Conservation (phyloP, 1,140 invertebrate genomes). For the Chrysopa pallens region DNA sequence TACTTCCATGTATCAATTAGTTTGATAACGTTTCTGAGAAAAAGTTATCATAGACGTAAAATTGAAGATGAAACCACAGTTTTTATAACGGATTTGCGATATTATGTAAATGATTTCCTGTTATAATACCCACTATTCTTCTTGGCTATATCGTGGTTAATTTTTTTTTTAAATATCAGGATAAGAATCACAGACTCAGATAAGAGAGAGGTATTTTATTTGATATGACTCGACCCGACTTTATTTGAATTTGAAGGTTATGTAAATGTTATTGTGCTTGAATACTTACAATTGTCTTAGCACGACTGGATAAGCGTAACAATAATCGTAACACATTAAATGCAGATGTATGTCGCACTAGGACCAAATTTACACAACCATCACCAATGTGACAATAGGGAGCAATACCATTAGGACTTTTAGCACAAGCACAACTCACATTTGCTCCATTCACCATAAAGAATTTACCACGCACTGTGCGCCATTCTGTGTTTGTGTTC, state of each 20-base stretch:
- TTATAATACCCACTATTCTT: too few relatives aligned
- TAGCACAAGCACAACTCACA: conserved; percentile 58
- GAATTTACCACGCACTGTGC: conserved; percentile 51
- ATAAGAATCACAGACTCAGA: neutral
- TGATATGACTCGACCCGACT: neutral
- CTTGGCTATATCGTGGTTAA: too few relatives aligned
- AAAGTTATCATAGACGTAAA: too few relatives aligned
- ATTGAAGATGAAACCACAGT: too few relatives aligned
- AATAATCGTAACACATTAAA: conserved; percentile 56
- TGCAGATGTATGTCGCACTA: conserved; percentile 55
- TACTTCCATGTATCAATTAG: too few relatives aligned
- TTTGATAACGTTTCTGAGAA: too few relatives aligned
- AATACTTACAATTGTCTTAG: conserved; percentile 34
- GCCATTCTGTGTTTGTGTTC: conserved; percentile 19
- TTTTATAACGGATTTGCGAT: too few relatives aligned
- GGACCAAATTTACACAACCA: conserved; percentile 60
- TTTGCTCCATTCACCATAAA: conserved; percentile 63
- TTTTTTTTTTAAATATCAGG: neutral
- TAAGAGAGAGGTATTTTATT: conserved; percentile 1
- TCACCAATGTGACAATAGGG: conserved; percentile 67
- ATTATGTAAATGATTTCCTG: too few relatives aligned
- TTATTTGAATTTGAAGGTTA: too few relatives aligned
- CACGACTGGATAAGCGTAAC: conserved; percentile 35
- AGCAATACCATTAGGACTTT: conserved; percentile 58
- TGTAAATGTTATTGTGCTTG: neutral